Evolutionary conservation across 2,797 vertebrate species (phyloP).

Genomic region (Aulostomus chinensis): DNA sequence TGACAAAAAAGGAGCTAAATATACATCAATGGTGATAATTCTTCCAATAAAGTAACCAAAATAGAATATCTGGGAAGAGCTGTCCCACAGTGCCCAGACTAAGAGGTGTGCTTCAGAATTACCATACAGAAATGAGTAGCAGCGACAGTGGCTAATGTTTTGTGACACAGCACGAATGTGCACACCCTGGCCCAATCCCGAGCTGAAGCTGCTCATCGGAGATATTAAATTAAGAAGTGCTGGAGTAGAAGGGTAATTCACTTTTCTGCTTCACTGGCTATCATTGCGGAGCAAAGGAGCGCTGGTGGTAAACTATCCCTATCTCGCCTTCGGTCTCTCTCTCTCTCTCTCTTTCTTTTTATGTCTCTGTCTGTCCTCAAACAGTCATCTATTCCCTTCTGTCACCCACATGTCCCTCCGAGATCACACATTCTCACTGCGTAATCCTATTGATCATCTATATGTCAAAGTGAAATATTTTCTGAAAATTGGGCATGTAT

Average conservation of each 20-base stretch:
- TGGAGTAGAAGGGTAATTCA: slow-evolving; percentile 96
- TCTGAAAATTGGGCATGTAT: too few species aligned
- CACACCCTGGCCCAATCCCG: slow-evolving; percentile 80
- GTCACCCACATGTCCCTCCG: slow-evolving; percentile 3
- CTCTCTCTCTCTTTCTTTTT: slow-evolving; percentile 1
- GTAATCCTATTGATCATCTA: background rate
- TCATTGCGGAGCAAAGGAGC: slow-evolving; percentile 81
- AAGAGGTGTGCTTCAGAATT: slow-evolving; percentile 81
- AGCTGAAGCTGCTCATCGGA: slow-evolving; percentile 87
- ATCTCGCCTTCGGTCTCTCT: slow-evolving; percentile 42
- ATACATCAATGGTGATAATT: slow-evolving; percentile 71
- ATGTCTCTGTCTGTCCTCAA: slow-evolving; percentile 1
- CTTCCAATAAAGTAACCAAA: slow-evolving; percentile 59
- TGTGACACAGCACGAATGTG: slow-evolving; percentile 92
- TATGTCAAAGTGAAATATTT: background rate
- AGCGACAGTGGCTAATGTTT: slow-evolving; percentile 90
- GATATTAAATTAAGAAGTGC: slow-evolving; percentile 99
- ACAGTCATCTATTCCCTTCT: slow-evolving; percentile 12
- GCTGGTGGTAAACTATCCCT: slow-evolving; percentile 71
- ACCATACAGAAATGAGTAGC: slow-evolving; percentile 87
- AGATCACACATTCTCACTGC: slow-evolving; percentile 8
- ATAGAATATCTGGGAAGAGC: slow-evolving; percentile 64
- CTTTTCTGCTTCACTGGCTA: slow-evolving; percentile 97
- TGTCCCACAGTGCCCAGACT: slow-evolving; percentile 57
- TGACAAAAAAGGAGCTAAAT: slow-evolving; percentile 57